These are phyloP conservation scores for Erebia palarica DNA, from an alignment of 2,888 invertebrate species.

Conservation along the genomic window DNA sequence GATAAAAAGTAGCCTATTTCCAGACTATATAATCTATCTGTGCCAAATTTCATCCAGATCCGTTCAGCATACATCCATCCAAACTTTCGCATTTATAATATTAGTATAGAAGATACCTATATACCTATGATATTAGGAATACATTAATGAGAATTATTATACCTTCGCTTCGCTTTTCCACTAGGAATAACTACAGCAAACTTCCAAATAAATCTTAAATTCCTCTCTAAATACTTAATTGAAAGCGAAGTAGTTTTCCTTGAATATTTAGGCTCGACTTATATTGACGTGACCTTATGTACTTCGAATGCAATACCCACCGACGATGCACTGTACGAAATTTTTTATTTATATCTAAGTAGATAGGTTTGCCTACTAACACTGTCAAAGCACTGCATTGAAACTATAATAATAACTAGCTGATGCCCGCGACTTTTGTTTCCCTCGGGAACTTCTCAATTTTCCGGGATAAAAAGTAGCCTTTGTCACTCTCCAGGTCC, in stretches of 20 bases:
- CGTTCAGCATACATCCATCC: too few species aligned
- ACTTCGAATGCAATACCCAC: conserved; percentile 33
- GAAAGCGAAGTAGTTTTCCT: conserved; percentile 47
- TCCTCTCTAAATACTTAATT: conserved; percentile 16
- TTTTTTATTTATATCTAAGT: conserved; percentile 9
- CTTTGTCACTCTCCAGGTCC: too few species aligned
- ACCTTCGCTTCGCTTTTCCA: not conserved
- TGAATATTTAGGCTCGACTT: conserved; percentile 49
- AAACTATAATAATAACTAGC: conserved; percentile 15
- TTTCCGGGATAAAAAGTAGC: too few species aligned
- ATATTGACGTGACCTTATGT: conserved; percentile 45
- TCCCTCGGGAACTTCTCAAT: too few species aligned
- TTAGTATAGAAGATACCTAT: too few species aligned
- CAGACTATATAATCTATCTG: too few species aligned
- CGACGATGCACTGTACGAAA: conserved; percentile 34
- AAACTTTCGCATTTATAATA: too few species aligned
- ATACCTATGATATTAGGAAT: too few species aligned
- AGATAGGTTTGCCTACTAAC: not conserved
- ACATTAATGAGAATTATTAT: too few species aligned
- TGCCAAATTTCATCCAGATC: too few species aligned
- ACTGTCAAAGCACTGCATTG: conserved; percentile 28
- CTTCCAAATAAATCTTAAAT: conserved; percentile 19
- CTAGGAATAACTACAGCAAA: not conserved
- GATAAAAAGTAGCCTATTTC: too few species aligned
- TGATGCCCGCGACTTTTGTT: too few species aligned